Base-by-base conservation (phyloP, 2,113 vertebrate species). In the Helogale parvula region DNA sequence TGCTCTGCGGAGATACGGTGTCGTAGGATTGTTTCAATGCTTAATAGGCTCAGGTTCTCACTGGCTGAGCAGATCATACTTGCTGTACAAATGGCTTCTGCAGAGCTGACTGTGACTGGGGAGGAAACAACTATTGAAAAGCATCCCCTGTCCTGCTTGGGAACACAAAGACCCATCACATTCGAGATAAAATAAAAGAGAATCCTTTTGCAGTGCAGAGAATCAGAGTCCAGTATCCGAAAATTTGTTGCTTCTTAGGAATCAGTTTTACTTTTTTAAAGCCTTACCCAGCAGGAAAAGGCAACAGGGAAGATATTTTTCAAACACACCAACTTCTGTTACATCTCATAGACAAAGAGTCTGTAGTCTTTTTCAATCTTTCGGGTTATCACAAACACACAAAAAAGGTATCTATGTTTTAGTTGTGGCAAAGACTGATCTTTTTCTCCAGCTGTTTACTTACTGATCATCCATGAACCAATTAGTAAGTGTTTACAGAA, bases 91-190 rank as follows among this genome's bases (percentile, higher is more conserved):
- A 96, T 92, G 41, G 87, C 95, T 96, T 96, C 90, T 96, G 93
- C 77, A n/a, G 95, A 66, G 79, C 94, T 97, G 96, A 96, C 94
- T 97, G 88, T 90, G 17, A 57, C 79, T 57, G 65, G 68, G 68
- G 94, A 98, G 97, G 93, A 97, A 97, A 95, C 23, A 96, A 38
- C n/a, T 84, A 92, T 68, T 95, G 83, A 96, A 97, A 98, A 97
- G 94, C 94, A 89, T 74, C 90, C 63, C 71, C 92, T 83, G 72
- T 68, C 35, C 35, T 71, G 97, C 85, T 25, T 3, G 1, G 85
- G 65, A 84, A 94, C 88, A 84, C 93, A 97, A 88, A 92, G 65
- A 81, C 52, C 87, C 52, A 33, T 94, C 94, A 85, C 81, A 91
- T 88, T 88, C 38, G 6, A 19, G 31, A n/a, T 31, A 92, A 95